These are phyloP conservation scores for Pseudochirops cupreus DNA, from an alignment of 2,797 vertebrate genomes.

Conservation along the genomic window DNA sequence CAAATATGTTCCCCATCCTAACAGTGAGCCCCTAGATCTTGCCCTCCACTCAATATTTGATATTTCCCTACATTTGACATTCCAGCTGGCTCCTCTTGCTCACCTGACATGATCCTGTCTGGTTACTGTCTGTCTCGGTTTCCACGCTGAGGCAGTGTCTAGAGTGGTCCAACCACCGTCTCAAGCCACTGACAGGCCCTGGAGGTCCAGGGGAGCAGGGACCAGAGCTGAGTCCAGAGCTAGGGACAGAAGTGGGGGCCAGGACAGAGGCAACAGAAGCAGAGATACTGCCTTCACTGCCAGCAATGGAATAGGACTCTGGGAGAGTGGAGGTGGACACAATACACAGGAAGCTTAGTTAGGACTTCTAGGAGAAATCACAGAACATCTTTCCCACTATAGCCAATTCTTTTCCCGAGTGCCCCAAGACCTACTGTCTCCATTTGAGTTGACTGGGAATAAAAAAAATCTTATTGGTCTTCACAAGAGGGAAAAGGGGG, in stretches of 20 bases:
- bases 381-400: background rate
- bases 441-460: conserved; percentile 11
- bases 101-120: conserved; percentile 74
- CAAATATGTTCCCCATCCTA: background rate
- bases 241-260: conserved; percentile 81
- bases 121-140: conserved; percentile 87
- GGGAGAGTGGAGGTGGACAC: conserved; percentile 45
- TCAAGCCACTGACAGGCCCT: conserved; percentile 92
- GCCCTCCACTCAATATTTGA: conserved; percentile 11
- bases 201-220: conserved; percentile 92
- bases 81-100: conserved; percentile 81
- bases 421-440: conserved; percentile 13
- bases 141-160: conserved; percentile 89
- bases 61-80: conserved; percentile 61
- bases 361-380: conserved; percentile 20
- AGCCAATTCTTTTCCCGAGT: background rate
- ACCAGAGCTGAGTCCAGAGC: conserved; percentile 91
- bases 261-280: conserved; percentile 92
- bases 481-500: background rate
- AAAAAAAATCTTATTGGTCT: conserved; percentile 41
- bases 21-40: background rate
- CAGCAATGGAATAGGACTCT: conserved; percentile 95
- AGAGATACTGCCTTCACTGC: conserved; percentile 94
- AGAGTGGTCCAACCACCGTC: conserved; percentile 93
- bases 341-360: conserved; percentile 1